Percentiles rank a stretch among this genome's conserved stretches.
phyloP scores from a whole-genome alignment of 1,140 invertebrate genomes.

The Ips nitidus region DNA sequence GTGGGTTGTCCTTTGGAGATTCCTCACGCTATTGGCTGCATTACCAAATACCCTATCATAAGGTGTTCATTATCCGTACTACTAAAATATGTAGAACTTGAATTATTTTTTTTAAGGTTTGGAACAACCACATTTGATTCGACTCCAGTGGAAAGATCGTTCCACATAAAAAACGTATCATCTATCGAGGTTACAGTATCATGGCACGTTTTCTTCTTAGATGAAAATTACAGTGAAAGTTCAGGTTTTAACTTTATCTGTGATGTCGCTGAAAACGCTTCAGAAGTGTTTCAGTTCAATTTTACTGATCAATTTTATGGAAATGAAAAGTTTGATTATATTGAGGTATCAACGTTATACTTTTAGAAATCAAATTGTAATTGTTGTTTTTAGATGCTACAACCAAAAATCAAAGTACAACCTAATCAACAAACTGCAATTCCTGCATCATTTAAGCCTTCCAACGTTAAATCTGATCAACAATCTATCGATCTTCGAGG shows the following conservation, averaged over 20 bases:
- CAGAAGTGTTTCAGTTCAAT: constrained; percentile 17
- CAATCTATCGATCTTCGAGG: background rate
- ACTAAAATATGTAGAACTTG: constrained; percentile 12
- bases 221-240: background rate
- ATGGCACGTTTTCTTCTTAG: constrained; percentile 21
- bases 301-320: constrained; percentile 23
- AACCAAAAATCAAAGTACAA: no score
- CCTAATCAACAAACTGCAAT: background rate
- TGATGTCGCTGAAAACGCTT: background rate
- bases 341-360: constrained; percentile 10
- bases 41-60: constrained; percentile 39
- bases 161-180: constrained; percentile 22
- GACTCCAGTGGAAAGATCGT: background rate
- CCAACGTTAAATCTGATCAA: background rate
- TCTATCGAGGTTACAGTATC: constrained; percentile 16
- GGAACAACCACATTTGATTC: constrained; percentile 16
- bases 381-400: no score
- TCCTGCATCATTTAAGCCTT: background rate
- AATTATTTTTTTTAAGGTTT: constrained; percentile 15
- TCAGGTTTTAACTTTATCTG: constrained; percentile 18
- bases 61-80: constrained; percentile 36
- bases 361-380: no score
- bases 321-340: constrained; percentile 9
- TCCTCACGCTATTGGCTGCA: constrained; percentile 44
- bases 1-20: constrained; percentile 48